Evolutionary conservation across 2,113 vertebrate genomes (phyloP).

Genomic region (Datnioides undecimradiatus): DNA sequence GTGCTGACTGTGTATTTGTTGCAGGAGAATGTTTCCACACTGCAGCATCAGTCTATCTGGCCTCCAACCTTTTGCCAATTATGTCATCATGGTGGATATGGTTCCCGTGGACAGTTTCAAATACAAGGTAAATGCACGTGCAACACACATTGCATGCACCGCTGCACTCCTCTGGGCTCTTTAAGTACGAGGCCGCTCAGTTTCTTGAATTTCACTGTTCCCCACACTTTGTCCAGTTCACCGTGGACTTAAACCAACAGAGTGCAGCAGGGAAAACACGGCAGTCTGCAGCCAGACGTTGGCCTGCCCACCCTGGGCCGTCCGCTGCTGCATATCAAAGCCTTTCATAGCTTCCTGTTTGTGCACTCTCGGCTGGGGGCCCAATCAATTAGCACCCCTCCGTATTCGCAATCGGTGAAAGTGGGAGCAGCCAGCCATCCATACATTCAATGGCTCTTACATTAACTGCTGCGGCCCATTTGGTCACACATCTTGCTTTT

Average conservation of each 20-base stretch:
- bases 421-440: constrained; percentile 83
- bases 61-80: constrained; percentile 86
- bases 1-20: constrained; percentile 1
- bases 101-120: constrained; percentile 86
- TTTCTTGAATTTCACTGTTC: background rate
- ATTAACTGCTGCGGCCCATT: constrained; percentile 59
- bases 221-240: background rate
- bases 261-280: constrained; percentile 27
- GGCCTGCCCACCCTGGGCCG: constrained; percentile 50
- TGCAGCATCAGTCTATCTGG: constrained; percentile 87
- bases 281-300: constrained; percentile 66
- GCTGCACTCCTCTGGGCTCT: background rate
- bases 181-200: background rate
- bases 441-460: constrained; percentile 44
- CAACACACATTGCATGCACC: background rate
- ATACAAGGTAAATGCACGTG: constrained; percentile 83
- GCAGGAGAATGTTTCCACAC: constrained; percentile 90
- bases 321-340: constrained; percentile 80
- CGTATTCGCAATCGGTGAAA: constrained; percentile 82
- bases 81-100: constrained; percentile 88
- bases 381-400: constrained; percentile 77
- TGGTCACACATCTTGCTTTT: constrained; percentile 54
- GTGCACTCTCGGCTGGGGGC: constrained; percentile 74
- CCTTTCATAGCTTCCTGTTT: constrained; percentile 81
- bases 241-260: background rate